Percentiles rank a stretch among this genome's conserved stretches.
phyloP scores from a whole-genome alignment of 2,888 invertebrate species.

The Thecocarcelia acutangulata region DNA sequence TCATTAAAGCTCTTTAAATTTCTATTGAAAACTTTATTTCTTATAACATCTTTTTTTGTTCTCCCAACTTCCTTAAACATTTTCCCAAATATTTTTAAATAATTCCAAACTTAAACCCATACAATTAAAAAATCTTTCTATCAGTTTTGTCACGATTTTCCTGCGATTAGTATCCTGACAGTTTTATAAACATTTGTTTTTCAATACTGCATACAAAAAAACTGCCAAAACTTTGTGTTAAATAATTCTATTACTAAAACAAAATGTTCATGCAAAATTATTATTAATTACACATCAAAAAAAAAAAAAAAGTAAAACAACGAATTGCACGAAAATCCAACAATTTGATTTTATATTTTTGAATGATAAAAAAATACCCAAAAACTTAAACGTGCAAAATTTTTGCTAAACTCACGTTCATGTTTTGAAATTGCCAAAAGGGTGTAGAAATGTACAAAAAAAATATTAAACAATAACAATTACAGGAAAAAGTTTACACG shows the following conservation, averaged over 20 bases:
- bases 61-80: no score
- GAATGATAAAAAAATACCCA: background rate
- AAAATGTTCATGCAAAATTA: conserved; percentile 40
- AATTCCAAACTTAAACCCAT: background rate
- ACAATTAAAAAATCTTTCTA: background rate
- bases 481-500: conserved; percentile 64
- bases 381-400: conserved; percentile 47
- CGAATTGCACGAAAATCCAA: conserved; percentile 33
- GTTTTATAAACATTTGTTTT: background rate
- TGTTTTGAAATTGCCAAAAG: conserved; percentile 61
- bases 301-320: background rate
- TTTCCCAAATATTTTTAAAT: no score
- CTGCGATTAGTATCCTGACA: conserved; percentile 1
- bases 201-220: background rate
- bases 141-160: conserved; percentile 29
- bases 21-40: no score
- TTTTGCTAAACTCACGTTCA: conserved; percentile 67
- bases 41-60: no score
- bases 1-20: no score
- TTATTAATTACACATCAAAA: conserved; percentile 50
- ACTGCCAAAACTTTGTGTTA: conserved; percentile 1
- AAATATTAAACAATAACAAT: conserved; percentile 44
- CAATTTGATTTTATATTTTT: conserved; percentile 53
- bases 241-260: conserved; percentile 34
- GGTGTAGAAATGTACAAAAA: conserved; percentile 27